Conservation (phyloP, 2,113 vertebrate genomes). For the Silurus meridionalis region DNA sequence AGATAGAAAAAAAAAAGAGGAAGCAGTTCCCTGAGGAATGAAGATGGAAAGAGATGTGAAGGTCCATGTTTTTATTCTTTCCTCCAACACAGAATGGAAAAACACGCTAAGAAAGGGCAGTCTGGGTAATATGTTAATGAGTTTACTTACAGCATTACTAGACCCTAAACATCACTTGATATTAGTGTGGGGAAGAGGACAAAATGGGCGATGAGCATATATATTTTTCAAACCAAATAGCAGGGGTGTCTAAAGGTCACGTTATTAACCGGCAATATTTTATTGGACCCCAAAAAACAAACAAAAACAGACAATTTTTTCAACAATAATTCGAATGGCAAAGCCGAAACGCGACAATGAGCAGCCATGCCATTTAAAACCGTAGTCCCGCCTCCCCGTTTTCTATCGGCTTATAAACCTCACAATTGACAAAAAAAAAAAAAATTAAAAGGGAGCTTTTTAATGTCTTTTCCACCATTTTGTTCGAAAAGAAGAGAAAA, state of each 20-base stretch:
- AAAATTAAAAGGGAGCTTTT: too few relatives aligned
- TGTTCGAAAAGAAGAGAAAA: too few relatives aligned
- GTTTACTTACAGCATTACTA: not conserved
- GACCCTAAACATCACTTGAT: not conserved
- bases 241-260: not conserved
- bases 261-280: not conserved
- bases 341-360: not conserved
- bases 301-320: not conserved
- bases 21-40: not conserved
- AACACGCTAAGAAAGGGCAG: not conserved
- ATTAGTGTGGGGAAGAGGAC: not conserved
- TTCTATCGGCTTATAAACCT: not conserved
- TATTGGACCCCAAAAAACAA: not conserved
- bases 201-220: not conserved
- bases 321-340: not conserved
- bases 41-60: conserved; percentile 15
- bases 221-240: not conserved
- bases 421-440: not conserved
- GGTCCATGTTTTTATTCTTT: not conserved
- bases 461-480: too few relatives aligned
- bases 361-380: not conserved
- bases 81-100: not conserved
- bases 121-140: conserved; percentile 21
- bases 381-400: not conserved
- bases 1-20: not conserved